Base-by-base conservation (phyloP, 2,797 vertebrate genomes). In the Danionella dracula region DNA sequence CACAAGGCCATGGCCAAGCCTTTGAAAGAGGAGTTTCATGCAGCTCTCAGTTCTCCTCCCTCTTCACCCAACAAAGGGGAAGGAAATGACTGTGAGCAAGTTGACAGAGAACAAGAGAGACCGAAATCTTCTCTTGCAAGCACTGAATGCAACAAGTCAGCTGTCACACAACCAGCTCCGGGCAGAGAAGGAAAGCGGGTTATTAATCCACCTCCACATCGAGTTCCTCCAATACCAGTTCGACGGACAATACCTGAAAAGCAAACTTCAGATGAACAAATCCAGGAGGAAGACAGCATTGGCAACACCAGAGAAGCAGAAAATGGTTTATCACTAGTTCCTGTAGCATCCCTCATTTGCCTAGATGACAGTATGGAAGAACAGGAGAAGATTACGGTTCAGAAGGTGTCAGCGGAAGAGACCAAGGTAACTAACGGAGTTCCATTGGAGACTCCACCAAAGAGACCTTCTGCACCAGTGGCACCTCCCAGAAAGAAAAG, bases 401-500 rank as follows among this genome's bases (percentile, higher is more conserved):
- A 21, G 4, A 76, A 77, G 73, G 84, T 81, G 73, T 68, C 57
- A 13, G 19, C 19, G 16, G 57, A 67, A 29, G 17, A 45, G 8
- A 19, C 46, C 1, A 48, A 72, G 7, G 32, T 63, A 53, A 45
- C 66, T 27, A 71, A 71, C 17, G 69, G 19, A 48, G 60, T 59
- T 20, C 71, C 50, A 55, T 54, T 81, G 78, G 0, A 61, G 78
- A 68, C 63, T 58, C 37, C 42, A 38, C 4, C 6, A 0, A 79
- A 35, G 61, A 85, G 72, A 8, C 54, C 35, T 35, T n/a, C 2
- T 5, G 72, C 81, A 32, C 96, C 96, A 0, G 75, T 98, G 7
- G 92, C 94, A 5, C 96, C 95, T 0, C 95, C 94, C 0, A 90
- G 96, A 76, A 93, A 83, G 57, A 98, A 94, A 72, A 82, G 82